These are phyloP conservation scores for Platalea minor DNA, from an alignment of 2,797 vertebrate species.

Conservation along the genomic window DNA sequence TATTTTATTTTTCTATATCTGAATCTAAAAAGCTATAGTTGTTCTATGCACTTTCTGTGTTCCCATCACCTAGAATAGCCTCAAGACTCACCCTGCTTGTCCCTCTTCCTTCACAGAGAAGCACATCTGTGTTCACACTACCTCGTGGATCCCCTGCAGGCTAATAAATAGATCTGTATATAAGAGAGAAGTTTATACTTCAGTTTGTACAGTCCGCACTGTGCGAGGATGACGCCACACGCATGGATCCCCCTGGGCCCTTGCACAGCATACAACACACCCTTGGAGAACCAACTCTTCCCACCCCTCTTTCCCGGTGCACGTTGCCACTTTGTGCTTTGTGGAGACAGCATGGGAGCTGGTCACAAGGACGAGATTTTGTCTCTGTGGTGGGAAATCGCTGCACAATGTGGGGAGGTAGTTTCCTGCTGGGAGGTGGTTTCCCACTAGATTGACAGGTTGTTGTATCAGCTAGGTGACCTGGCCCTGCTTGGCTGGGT, in stretches of 20 bases:
- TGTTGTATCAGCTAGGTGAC: background rate
- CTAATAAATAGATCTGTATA: background rate
- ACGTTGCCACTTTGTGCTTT: background rate
- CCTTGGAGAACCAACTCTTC: background rate
- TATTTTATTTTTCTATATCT: background rate
- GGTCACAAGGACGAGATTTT: background rate
- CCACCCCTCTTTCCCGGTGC: background rate
- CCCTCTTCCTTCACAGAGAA: background rate
- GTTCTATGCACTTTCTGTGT: background rate
- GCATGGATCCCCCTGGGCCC: background rate
- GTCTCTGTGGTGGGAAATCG: background rate
- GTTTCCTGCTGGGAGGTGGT: background rate
- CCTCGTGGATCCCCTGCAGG: constrained; percentile 24
- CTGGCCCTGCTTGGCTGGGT: background rate
- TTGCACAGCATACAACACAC: background rate
- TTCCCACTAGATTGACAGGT: background rate
- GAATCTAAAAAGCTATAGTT: background rate
- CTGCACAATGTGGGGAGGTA: background rate
- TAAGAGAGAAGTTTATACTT: background rate
- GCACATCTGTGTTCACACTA: background rate
- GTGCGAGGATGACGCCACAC: background rate
- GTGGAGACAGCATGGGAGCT: background rate
- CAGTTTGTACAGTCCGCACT: background rate
- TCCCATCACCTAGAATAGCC: background rate
- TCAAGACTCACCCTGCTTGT: background rate